Evolutionary conservation across 2,888 invertebrate genomes (phyloP), one percentile per base, ranked within the genome.

Genomic region (Lysandra coridon): DNA sequence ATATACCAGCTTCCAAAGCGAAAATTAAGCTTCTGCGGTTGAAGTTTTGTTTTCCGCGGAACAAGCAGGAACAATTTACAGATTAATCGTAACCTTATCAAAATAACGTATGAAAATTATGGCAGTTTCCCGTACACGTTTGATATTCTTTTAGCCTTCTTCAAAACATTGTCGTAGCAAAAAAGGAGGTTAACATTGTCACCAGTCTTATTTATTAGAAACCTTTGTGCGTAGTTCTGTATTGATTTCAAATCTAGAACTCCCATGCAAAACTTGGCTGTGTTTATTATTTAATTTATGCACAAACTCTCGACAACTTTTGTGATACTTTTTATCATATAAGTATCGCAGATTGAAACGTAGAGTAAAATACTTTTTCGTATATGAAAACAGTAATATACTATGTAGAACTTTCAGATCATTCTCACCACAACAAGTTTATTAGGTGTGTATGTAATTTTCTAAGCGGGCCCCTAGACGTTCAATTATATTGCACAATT

Each of bases 171-270:
- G 4, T 37, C 40, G 6, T 40, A 40, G 40, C 40, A 44, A 44
- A 44, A 40, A 44, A 44, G 44, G 10, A 44, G 44, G 44, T 44
- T 44, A 44, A 7, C 44, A 44, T 44, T 44, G 10, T 44, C 57
- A 14, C 57, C 4, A 17, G 57, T 60, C 44, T 44, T 10, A 44
- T 44, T 2, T 44, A 44, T 10, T 0, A 44, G 44, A 44, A 44
- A 62, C 6, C 7, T n/a, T 62, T 62, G n/a, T 7, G 7, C 7
- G n/a, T 62, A 23, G 60, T 62, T 23, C n/a, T n/a, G 30, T 64
- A 64, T 64, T 30, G 64, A 64, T 64, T 64, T 23, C 23, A 12
- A 64, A 64, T 64, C 64, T 64, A 64, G 30, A 64, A 12, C 64
- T 64, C 30, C 62, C 17, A n/a, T 64, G 30, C 12, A 64, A 64